phyloP scores from a whole-genome alignment of 2,888 invertebrate species.

The Sarcophaga caerulescens region DNA sequence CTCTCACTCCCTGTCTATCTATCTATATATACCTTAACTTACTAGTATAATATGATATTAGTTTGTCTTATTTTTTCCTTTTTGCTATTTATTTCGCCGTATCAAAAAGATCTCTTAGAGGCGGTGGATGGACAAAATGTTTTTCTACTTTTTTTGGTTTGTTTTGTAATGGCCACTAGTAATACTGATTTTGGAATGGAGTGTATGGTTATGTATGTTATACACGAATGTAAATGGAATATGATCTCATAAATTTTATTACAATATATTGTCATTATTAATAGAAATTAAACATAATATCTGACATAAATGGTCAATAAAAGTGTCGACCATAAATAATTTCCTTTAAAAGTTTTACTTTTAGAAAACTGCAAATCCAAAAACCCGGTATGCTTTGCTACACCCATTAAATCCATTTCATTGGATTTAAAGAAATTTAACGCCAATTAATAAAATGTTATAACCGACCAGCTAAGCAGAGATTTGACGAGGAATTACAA shows the following conservation, averaged over 20 bases:
- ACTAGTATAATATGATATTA: not conserved
- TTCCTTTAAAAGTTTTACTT: slow-evolving; percentile 33
- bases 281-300: slow-evolving; percentile 70
- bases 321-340: slow-evolving; percentile 70
- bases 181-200: slow-evolving; percentile 6
- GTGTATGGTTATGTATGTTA: too few species aligned
- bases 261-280: slow-evolving; percentile 69
- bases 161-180: slow-evolving; percentile 19
- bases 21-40: too few species aligned
- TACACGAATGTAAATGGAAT: slow-evolving; percentile 39
- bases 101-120: not conserved
- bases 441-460: too few species aligned
- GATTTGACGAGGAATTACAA: too few species aligned
- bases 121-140: not conserved
- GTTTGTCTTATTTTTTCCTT: slow-evolving; percentile 18
- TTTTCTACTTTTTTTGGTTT: not conserved
- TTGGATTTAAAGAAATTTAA: too few species aligned
- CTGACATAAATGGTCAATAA: slow-evolving; percentile 73
- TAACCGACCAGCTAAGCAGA: too few species aligned
- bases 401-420: too few species aligned
- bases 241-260: slow-evolving; percentile 66
- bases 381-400: too few species aligned
- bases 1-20: too few species aligned
- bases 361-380: not conserved
- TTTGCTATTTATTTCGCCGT: slow-evolving; percentile 1